Evolutionary conservation across 2,113 vertebrate species (phyloP).

Genomic region (Noturus placidus): DNA sequence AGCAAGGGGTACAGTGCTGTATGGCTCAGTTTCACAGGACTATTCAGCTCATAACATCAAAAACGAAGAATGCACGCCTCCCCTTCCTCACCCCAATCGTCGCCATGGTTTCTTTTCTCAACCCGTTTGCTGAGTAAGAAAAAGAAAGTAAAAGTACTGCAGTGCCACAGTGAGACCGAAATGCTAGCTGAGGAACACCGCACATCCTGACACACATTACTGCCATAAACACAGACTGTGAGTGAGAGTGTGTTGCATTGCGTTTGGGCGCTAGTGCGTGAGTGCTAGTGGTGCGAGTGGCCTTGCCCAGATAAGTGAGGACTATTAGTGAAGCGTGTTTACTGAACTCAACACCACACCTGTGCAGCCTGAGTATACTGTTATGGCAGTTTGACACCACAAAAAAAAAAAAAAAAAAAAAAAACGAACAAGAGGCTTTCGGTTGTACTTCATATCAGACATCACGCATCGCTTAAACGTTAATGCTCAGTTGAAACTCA

Average conservation of each 20-base stretch:
- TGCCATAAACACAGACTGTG: neutral
- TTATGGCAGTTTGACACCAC: constrained; percentile 55
- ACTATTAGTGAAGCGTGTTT: constrained; percentile 36
- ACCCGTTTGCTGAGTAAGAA: neutral
- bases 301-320: neutral
- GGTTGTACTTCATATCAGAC: constrained; percentile 15
- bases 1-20: constrained; percentile 36
- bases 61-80: constrained; percentile 18
- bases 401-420: neutral
- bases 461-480: constrained; percentile 18
- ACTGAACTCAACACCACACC: constrained; percentile 45
- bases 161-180: constrained; percentile 21
- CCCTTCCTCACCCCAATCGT: neutral
- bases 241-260: neutral
- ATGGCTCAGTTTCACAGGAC: constrained; percentile 63
- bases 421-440: neutral
- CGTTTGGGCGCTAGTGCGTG: neutral
- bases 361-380: constrained; percentile 54
- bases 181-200: constrained; percentile 10
- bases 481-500: constrained; percentile 48
- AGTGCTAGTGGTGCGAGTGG: constrained; percentile 13
- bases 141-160: neutral
- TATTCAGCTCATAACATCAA: constrained; percentile 45
- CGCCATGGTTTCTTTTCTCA: neutral
- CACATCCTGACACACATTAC: neutral